These are phyloP conservation scores for Anolis apletophallus DNA, from an alignment of 2,797 vertebrate species.

Conservation along the genomic window DNA sequence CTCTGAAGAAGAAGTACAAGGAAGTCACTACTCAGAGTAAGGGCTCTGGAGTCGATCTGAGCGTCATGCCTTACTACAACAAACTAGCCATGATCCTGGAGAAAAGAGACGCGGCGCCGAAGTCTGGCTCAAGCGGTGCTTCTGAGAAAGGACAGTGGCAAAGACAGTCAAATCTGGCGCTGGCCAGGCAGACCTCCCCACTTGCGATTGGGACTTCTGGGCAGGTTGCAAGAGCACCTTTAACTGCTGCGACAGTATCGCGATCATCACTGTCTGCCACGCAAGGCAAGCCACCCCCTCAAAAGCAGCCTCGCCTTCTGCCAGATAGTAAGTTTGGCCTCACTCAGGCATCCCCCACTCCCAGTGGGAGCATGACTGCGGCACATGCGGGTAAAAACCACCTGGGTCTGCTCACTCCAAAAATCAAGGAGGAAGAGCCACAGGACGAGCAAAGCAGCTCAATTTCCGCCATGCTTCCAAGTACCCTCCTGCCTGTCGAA, in stretches of 20 bases:
- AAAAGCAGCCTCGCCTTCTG: conserved; percentile 24
- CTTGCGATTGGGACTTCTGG: neutral
- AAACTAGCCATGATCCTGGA: conserved; percentile 12
- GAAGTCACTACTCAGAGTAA: conserved; percentile 24
- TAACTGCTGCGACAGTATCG: neutral
- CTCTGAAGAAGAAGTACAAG: conserved; percentile 8
- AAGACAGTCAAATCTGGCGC: neutral
- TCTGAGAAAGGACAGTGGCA: conserved; percentile 1
- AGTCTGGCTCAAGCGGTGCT: neutral
- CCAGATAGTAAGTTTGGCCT: neutral
- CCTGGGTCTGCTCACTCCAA: neutral
- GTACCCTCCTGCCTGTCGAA: conserved; percentile 8
- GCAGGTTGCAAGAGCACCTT: neutral
- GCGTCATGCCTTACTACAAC: conserved; percentile 5
- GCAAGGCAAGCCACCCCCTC: conserved; percentile 19
- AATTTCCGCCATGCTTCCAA: neutral
- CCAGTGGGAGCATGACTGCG: neutral
- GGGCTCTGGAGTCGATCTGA: neutral
- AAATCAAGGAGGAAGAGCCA: conserved; percentile 5
- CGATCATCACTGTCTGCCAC: neutral
- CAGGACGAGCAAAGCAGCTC: neutral
- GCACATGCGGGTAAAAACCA: neutral
- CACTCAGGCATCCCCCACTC: neutral
- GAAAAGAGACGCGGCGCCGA: neutral
- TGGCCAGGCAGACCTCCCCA: conserved; percentile 1